Evolutionary conservation across 2,113 vertebrate species (phyloP).

Genomic region (Okapia johnstoni): DNA sequence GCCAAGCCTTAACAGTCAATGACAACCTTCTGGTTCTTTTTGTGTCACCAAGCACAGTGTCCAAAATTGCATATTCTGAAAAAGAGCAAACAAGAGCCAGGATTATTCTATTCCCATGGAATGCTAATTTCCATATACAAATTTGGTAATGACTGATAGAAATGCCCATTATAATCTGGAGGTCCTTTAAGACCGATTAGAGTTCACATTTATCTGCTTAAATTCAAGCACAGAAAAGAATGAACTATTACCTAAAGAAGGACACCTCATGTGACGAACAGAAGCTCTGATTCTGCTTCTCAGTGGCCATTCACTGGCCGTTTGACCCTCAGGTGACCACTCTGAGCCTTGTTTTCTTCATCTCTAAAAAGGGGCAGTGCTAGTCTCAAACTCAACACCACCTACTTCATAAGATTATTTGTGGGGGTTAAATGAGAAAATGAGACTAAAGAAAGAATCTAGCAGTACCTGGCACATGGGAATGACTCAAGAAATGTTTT

Average conservation of each 20-base stretch:
- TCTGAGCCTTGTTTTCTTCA: neutral
- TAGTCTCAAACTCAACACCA: neutral
- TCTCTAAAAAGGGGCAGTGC: neutral
- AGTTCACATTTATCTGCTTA: neutral
- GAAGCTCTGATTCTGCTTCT: neutral
- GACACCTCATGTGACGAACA: neutral
- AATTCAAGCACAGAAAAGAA: neutral
- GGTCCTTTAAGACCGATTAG: neutral
- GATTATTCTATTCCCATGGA: neutral
- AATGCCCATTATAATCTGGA: neutral
- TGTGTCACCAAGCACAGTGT: neutral
- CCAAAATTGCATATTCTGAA: conserved; percentile 26
- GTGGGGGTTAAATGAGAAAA: neutral
- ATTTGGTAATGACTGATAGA: neutral
- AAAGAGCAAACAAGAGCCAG: neutral
- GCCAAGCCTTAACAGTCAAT: neutral
- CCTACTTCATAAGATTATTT: neutral
- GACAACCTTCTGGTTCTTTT: neutral
- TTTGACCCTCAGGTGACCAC: neutral
- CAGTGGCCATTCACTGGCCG: neutral
- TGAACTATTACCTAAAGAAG: neutral
- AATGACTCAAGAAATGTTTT: neutral
- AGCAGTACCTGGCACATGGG: neutral
- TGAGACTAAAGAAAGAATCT: neutral
- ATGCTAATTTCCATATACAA: neutral